Percentiles rank a stretch among this genome's conserved stretches.
Conservation (phyloP, 2,113 vertebrate genomes). For the Strigops habroptila region DNA sequence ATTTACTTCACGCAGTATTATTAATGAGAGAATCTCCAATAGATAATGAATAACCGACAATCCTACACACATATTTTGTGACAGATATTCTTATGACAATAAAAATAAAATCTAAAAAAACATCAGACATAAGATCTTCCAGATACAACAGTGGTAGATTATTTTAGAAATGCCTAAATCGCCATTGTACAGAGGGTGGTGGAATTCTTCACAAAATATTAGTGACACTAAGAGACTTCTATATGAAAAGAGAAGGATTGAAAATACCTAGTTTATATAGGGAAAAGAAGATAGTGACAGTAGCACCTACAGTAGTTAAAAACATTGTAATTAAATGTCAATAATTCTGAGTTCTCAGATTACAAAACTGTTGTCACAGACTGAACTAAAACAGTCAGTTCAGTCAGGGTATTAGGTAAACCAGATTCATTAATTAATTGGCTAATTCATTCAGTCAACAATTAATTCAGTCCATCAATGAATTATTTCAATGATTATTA, state of each 20-base stretch:
- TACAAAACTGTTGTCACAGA: not conserved
- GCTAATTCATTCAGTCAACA: not conserved
- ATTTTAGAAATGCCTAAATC: not conserved
- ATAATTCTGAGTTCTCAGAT: not conserved
- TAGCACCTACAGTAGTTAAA: not conserved
- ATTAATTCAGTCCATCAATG: not conserved
- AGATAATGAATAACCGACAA: not conserved
- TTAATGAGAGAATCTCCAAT: not conserved
- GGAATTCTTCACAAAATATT: not conserved
- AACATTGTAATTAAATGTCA: not conserved
- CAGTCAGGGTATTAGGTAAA: not conserved
- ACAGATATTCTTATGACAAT: not conserved
- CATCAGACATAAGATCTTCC: not conserved
- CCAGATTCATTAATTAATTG: not conserved
- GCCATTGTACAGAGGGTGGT: not conserved
- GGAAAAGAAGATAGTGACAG: not conserved
- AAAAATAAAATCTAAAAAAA: not conserved
- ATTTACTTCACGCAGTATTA: not conserved
- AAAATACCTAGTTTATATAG: not conserved
- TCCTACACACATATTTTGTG: not conserved
- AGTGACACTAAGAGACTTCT: not conserved
- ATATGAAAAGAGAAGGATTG: not conserved
- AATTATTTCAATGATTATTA: not conserved
- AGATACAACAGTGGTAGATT: not conserved
- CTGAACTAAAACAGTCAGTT: not conserved